Evolutionary conservation across 2,113 vertebrate species (phyloP).

Genomic region (Sinocyclocheilus grahami): DNA sequence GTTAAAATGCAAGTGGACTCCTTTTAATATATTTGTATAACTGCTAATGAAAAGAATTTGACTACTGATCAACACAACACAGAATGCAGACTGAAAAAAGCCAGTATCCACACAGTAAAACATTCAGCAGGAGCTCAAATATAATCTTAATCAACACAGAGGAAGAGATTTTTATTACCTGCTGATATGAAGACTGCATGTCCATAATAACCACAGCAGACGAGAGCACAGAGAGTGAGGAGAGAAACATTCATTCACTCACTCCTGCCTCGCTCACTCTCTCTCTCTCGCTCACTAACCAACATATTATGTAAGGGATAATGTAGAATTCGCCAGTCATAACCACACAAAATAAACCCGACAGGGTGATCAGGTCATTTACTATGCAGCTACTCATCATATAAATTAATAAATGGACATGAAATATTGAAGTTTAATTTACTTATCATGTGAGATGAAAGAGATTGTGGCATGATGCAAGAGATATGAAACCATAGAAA

Average conservation of each 20-base stretch:
- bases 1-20: neutral
- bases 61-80: neutral
- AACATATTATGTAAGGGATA: conserved; percentile 22
- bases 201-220: neutral
- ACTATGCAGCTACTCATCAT: neutral
- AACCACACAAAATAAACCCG: conserved; percentile 37
- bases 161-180: neutral
- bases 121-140: neutral
- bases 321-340: conserved; percentile 11
- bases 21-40: neutral
- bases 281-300: neutral
- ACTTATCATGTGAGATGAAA: neutral
- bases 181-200: conserved; percentile 10
- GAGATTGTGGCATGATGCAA: neutral
- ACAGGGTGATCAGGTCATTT: conserved; percentile 33
- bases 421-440: neutral
- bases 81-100: neutral
- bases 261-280: conserved; percentile 23
- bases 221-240: neutral
- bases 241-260: conserved; percentile 9
- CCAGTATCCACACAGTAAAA: neutral
- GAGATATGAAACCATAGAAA: neutral
- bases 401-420: neutral
- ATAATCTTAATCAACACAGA: neutral
- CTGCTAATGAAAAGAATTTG: neutral